Evolutionary conservation across 2,888 invertebrate species (phyloP).

Genomic region (Rhagonycha lutea): DNA sequence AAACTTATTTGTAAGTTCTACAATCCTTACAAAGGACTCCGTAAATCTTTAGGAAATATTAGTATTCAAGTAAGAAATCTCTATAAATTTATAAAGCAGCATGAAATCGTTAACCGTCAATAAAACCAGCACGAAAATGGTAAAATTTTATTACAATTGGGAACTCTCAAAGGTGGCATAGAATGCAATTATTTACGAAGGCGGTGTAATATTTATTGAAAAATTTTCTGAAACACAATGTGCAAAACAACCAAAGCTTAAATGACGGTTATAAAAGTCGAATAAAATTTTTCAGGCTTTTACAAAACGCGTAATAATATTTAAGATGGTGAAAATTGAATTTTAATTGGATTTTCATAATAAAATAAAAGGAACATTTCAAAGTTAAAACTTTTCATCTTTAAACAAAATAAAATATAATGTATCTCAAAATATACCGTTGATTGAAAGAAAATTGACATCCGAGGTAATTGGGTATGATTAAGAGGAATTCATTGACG

Average conservation of each 20-base stretch:
- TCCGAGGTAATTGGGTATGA: no score
- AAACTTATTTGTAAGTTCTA: neutral
- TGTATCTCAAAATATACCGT: no score
- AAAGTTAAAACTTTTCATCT: no score
- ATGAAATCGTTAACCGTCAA: neutral
- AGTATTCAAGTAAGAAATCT: neutral
- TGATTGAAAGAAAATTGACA: no score
- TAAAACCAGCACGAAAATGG: neutral
- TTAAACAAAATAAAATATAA: no score
- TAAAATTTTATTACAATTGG: neutral
- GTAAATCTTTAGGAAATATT: neutral
- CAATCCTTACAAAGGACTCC: neutral
- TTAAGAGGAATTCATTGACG: no score
- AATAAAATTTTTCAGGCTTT: neutral
- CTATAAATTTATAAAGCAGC: neutral
- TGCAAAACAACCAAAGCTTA: constrained; percentile 14
- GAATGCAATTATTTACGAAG: neutral
- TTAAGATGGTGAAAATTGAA: neutral
- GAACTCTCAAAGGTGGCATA: neutral
- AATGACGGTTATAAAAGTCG: constrained; percentile 10
- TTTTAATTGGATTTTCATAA: no score
- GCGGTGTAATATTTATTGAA: neutral
- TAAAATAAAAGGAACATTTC: no score
- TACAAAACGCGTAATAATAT: neutral
- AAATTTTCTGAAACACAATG: neutral